phyloP scores from a whole-genome alignment of 2,888 invertebrate species.

The Andrena dorsata region DNA sequence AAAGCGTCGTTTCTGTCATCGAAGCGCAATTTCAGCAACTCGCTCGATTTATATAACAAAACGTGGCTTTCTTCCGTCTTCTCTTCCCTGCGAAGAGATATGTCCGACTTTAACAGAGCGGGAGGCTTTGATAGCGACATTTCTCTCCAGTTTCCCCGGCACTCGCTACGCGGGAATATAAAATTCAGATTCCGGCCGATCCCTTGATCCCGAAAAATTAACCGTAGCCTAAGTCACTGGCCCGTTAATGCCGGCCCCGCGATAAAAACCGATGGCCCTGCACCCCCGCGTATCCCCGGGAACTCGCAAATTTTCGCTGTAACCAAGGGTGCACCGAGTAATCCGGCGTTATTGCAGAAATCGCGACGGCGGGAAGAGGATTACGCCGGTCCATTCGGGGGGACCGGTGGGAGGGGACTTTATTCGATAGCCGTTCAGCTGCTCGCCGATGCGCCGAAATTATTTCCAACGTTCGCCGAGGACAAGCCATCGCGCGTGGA shows the following conservation, averaged over 20 bases:
- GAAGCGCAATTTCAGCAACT: not conserved
- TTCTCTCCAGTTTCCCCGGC: not conserved
- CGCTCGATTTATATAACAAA: not conserved
- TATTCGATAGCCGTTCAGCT: slow-evolving; percentile 41
- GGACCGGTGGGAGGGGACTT: slow-evolving; percentile 32
- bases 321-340: slow-evolving; percentile 11
- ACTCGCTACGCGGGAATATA: not conserved
- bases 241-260: slow-evolving; percentile 24
- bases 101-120: no score
- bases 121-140: not conserved
- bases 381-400: slow-evolving; percentile 30
- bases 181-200: slow-evolving; percentile 1
- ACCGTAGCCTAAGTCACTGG: slow-evolving; percentile 14
- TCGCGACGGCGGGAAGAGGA: slow-evolving; percentile 38
- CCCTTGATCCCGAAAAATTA: slow-evolving; percentile 41
- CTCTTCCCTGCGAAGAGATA: not conserved
- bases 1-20: not conserved
- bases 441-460: slow-evolving; percentile 17
- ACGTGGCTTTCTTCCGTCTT: not conserved
- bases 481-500: not conserved
- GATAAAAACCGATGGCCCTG: slow-evolving; percentile 29
- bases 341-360: slow-evolving; percentile 56
- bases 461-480: slow-evolving; percentile 17
- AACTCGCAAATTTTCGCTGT: slow-evolving; percentile 30
- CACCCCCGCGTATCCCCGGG: not conserved